A percentile compares a stretch with the other conserved stretches of the same genome.
Evolutionary conservation across 2,797 vertebrate species (phyloP).

Genomic region (Sternarchorhynchus goeldii): DNA sequence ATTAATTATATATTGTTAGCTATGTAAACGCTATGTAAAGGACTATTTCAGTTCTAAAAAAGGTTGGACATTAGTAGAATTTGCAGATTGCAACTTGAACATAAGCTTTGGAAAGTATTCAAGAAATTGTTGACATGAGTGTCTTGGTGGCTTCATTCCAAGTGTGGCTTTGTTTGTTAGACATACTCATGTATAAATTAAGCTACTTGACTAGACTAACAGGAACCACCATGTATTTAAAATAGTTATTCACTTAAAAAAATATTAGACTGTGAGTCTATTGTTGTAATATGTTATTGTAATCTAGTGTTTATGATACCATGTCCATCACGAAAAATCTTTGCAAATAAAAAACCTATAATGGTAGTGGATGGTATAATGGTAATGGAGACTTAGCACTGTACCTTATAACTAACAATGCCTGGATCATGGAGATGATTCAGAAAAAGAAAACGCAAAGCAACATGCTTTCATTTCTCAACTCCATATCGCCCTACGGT

Average conservation of each 20-base stretch:
- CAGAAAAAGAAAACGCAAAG: slow-evolving; percentile 5
- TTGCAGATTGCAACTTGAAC: not conserved
- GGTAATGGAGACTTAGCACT: not conserved
- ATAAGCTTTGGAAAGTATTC: not conserved
- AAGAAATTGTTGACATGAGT: not conserved
- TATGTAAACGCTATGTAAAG: no score
- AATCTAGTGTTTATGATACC: slow-evolving; percentile 11
- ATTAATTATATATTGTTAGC: no score
- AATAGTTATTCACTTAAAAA: no score
- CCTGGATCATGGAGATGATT: not conserved
- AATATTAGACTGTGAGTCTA: not conserved
- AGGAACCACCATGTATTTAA: not conserved
- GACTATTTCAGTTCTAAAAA: not conserved
- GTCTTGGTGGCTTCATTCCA: not conserved
- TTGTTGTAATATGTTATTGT: slow-evolving; percentile 8
- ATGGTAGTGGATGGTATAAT: no score
- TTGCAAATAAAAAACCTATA: slow-evolving; percentile 5
- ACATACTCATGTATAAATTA: not conserved
- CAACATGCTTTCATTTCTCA: slow-evolving; percentile 29
- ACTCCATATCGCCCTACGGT: slow-evolving; percentile 26
- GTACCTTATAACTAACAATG: slow-evolving; percentile 6
- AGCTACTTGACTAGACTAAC: not conserved
- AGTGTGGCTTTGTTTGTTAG: not conserved
- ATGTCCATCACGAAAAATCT: not conserved
- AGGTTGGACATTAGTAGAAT: not conserved